phyloP scores from a whole-genome alignment of 2,797 vertebrate species.

The Synaphobranchus kaupii region DNA sequence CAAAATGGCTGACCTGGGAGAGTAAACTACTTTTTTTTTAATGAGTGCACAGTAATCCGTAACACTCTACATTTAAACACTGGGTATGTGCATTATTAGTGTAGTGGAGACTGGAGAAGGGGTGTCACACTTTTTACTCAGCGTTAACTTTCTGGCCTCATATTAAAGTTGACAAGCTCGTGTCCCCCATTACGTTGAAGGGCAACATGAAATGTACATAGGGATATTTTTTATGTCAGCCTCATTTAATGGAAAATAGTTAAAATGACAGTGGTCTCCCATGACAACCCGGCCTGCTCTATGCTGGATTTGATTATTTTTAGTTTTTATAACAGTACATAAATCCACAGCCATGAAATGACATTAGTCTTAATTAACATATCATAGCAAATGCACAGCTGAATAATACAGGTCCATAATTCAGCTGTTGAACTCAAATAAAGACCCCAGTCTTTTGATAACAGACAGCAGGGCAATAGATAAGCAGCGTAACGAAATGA shows the following conservation, averaged over 20 bases:
- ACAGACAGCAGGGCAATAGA: not conserved
- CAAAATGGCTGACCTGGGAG: constrained; percentile 1
- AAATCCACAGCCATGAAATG: not conserved
- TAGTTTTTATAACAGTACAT: not conserved
- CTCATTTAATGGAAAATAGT: not conserved
- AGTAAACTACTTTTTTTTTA: not conserved
- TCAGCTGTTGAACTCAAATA: not conserved
- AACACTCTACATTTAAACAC: not conserved
- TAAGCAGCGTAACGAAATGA: not conserved
- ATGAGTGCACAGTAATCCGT: not conserved
- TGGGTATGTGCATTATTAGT: not conserved
- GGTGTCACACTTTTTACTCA: constrained; percentile 5
- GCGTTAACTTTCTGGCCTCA: constrained; percentile 3
- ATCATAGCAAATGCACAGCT: not conserved
- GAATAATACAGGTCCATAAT: not conserved
- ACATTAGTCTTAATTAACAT: not conserved
- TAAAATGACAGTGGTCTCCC: not conserved
- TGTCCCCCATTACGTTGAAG: not conserved
- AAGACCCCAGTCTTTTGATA: not conserved
- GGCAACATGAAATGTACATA: not conserved
- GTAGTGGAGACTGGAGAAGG: not conserved
- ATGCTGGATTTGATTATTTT: not conserved
- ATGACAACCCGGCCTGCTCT: not conserved
- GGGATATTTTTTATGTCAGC: not conserved
- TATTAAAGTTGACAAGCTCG: not conserved